Conservation (phyloP, 2,888 invertebrate species). For the Carcina quercana region DNA sequence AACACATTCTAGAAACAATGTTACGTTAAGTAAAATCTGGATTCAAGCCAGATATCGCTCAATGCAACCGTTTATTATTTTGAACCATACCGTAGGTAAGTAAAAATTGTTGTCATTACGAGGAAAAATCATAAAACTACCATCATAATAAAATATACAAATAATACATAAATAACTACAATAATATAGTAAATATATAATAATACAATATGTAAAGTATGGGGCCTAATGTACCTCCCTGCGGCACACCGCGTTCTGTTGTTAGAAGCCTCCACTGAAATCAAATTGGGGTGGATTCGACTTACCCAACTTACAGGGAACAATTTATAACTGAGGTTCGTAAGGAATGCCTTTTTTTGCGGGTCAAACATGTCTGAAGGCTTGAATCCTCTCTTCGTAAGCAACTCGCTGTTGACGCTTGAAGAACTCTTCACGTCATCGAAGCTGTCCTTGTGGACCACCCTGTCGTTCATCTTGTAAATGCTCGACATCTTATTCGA, state of each 20-base stretch:
- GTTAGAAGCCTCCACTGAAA: constrained; percentile 46
- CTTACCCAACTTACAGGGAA: constrained; percentile 89
- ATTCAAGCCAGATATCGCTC: constrained; percentile 17
- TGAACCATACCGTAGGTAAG: constrained; percentile 1
- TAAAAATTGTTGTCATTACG: no score
- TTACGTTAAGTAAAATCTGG: constrained; percentile 17
- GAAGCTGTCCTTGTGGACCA: constrained; percentile 62
- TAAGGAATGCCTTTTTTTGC: constrained; percentile 85
- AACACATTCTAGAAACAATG: constrained; percentile 9
- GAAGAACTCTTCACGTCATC: constrained; percentile 66
- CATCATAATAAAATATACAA: background rate
- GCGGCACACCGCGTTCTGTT: constrained; percentile 32
- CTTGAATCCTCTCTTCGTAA: constrained; percentile 85
- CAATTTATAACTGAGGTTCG: constrained; percentile 85
- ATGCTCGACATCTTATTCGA: constrained; percentile 69
- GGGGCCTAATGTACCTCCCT: constrained; percentile 30
- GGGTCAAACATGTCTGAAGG: constrained; percentile 91
- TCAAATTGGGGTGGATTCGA: constrained; percentile 33
- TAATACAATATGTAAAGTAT: constrained; percentile 11
- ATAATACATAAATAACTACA: constrained; percentile 8
- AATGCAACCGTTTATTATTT: constrained; percentile 5
- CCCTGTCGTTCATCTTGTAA: constrained; percentile 64
- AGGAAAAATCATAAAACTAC: background rate
- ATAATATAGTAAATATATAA: constrained; percentile 9
- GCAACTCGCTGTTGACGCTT: constrained; percentile 74